Evolutionary conservation across 2,113 vertebrate genomes (phyloP).

Genomic region (Copsychus sechellarum): DNA sequence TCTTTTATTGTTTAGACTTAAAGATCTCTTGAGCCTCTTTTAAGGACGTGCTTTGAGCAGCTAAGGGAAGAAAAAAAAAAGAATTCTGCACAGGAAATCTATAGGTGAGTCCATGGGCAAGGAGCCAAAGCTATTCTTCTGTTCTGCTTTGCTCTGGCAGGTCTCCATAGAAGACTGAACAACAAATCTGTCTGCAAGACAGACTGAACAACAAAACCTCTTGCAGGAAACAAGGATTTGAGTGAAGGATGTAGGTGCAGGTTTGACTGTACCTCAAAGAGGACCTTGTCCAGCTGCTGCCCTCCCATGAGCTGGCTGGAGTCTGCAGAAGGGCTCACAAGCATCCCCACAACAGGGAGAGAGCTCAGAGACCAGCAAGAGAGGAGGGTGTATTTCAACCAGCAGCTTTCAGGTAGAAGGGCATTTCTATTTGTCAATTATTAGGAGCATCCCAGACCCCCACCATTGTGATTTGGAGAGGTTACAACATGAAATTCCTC

Average conservation of each 20-base stretch:
- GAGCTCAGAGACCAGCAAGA: background rate
- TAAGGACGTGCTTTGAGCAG: conserved; percentile 19
- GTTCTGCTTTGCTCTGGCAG: background rate
- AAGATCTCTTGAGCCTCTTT: conserved; percentile 61
- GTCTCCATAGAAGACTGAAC: background rate
- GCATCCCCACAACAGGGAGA: background rate
- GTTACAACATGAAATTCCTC: background rate
- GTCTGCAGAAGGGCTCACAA: background rate
- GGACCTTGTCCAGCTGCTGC: background rate
- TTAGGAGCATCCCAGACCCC: background rate
- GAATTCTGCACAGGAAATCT: background rate
- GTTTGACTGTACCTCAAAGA: background rate
- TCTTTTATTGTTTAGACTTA: conserved; percentile 55
- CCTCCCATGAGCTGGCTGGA: background rate
- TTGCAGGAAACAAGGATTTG: background rate
- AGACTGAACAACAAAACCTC: background rate
- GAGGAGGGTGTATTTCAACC: background rate
- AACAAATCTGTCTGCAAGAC: background rate
- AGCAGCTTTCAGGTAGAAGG: background rate
- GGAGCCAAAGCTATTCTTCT: background rate
- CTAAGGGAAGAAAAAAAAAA: background rate
- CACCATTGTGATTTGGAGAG: background rate
- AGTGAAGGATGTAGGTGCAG: background rate
- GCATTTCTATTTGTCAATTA: background rate
- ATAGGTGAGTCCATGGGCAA: background rate